Conservation (phyloP, 1,140 invertebrate species). For the Zaprionus nigranus region DNA sequence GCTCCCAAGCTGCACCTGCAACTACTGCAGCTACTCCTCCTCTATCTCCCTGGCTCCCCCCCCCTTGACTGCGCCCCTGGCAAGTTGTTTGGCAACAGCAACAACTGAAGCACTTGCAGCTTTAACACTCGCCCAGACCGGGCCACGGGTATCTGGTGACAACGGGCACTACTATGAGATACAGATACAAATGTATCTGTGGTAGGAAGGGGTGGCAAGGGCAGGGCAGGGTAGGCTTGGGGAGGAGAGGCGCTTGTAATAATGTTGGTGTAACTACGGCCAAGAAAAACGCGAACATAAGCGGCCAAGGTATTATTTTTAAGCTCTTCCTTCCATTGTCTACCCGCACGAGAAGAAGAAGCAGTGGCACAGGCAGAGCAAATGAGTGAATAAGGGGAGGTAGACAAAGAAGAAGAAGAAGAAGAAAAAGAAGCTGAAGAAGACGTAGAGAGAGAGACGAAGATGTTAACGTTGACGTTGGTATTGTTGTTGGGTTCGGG, state of each 20-base stretch:
- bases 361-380: slow-evolving; percentile 27
- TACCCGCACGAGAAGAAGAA: slow-evolving; percentile 59
- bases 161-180: slow-evolving; percentile 39
- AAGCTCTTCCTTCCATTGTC: slow-evolving; percentile 80
- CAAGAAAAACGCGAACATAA: slow-evolving; percentile 75
- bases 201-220: neutral
- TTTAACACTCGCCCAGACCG: slow-evolving; percentile 65
- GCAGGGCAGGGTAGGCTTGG: neutral
- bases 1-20: slow-evolving; percentile 1
- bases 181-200: slow-evolving; percentile 33
- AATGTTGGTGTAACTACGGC: slow-evolving; percentile 68
- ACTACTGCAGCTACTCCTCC: neutral
- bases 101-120: slow-evolving; percentile 69
- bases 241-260: slow-evolving; percentile 44
- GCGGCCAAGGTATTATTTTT: slow-evolving; percentile 81
- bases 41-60: neutral
- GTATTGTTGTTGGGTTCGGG: slow-evolving; percentile 2
- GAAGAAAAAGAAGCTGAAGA: neutral
- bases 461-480: slow-evolving; percentile 57
- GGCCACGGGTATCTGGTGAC: slow-evolving; percentile 71
- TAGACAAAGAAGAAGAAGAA: neutral
- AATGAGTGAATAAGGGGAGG: neutral
- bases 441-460: slow-evolving; percentile 23
- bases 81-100: slow-evolving; percentile 14
- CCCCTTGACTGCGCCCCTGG: neutral